A percentile compares a stretch with the other conserved stretches of the same genome.
Conservation (phyloP, 2,113 vertebrate genomes). For the Scatophagus argus region DNA sequence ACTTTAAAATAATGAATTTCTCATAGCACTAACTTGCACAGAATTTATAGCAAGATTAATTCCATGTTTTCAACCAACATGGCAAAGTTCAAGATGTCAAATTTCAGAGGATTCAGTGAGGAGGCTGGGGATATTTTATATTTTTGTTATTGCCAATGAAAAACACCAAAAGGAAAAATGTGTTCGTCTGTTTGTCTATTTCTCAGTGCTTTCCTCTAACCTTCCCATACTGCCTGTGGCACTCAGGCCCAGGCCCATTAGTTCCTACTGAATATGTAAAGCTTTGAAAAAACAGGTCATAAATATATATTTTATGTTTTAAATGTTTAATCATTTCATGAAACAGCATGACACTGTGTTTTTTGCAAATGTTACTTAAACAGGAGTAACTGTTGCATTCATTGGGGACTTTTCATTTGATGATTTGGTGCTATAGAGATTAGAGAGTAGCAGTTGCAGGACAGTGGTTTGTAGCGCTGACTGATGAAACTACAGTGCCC, state of each 20-base stretch:
- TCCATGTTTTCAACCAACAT: background rate
- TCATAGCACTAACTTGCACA: background rate
- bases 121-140: background rate
- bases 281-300: background rate
- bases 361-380: background rate
- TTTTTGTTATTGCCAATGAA: background rate
- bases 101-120: background rate
- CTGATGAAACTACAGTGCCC: background rate
- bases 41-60: background rate
- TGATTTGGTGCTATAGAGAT: background rate
- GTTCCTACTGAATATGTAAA: too few relatives aligned
- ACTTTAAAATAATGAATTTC: background rate
- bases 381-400: background rate
- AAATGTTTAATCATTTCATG: background rate
- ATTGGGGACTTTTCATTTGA: background rate
- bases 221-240: background rate
- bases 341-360: background rate
- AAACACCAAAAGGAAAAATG: background rate
- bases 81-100: background rate
- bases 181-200: background rate
- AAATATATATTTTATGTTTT: background rate
- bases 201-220: background rate
- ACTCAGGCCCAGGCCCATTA: background rate
- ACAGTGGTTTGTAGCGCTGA: too few relatives aligned
- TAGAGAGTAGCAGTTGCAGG: background rate